Base-by-base conservation (phyloP, 2,797 vertebrate species). In the Malurus splendens region DNA sequence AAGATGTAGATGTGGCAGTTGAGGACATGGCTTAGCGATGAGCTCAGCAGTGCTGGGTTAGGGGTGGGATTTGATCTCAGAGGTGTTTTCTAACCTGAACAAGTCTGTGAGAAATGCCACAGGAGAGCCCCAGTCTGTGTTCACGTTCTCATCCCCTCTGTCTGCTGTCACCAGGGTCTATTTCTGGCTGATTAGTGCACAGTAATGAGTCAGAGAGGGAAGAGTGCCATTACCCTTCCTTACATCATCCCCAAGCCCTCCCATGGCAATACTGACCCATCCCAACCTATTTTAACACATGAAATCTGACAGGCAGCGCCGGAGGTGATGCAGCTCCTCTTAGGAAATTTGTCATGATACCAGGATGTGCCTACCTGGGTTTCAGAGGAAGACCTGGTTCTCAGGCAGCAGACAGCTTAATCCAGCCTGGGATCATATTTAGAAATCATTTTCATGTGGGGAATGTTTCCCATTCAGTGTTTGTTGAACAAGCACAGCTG, bases 181-280 rank as follows among this genome's bases (percentile, higher is more conserved):
- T 91, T 95, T 95, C 80, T 92, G 92, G 82, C 60, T 79, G 30
- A 59, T 89, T 90, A 89, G 79, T 87, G 80, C 92, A 93, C 44
- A 44, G 82, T 59, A 83, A 70, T 93, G 95, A 95, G 91, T 93
- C 94, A 94, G 90, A 93, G 88, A 82, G 93, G 90, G 91, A 91
- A 86, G 89, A 86, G 85, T 83, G 92, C 89, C 90, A 91, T 91
- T 94, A 92, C 85, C 79, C 90, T 85, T 89, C 89, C 84, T 91
- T 93, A 83, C 89, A 93, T 95, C 92, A 93, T 92, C 92, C 71
- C 9, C 2, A 50, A 89, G 87, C 50, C 90, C 82, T 95, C 82
- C 73, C 71, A 19, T 81, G 77, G 93, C 60, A 93, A 47, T 89
- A 76, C 71, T 93, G 90, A 87, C 93, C 93, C 76, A 82, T 87